Percentiles rank a stretch among this genome's conserved stretches.
Evolutionary conservation across 1,140 invertebrate species (phyloP).

Genomic region (Euwallacea similis): DNA sequence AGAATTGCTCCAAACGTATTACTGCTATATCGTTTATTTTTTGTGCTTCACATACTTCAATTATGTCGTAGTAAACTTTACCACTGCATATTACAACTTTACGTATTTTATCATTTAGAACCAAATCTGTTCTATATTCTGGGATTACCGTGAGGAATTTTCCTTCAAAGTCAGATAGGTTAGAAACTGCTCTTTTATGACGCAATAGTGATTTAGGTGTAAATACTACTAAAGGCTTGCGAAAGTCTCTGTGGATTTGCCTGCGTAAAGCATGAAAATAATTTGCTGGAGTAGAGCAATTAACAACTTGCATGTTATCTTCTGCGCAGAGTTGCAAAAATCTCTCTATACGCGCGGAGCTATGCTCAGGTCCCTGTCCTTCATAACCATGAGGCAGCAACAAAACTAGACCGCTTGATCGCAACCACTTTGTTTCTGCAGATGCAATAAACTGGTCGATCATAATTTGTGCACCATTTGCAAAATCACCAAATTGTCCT

Average conservation of each 20-base stretch:
- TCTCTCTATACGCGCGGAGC: conserved; percentile 90
- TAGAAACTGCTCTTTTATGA: too few species aligned
- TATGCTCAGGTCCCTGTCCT: conserved; percentile 93
- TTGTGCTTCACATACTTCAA: too few species aligned
- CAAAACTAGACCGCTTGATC: conserved; percentile 79
- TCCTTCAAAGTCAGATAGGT: too few species aligned
- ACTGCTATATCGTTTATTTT: too few species aligned
- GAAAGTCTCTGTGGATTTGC: conserved; percentile 93
- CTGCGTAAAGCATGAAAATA: conserved; percentile 94
- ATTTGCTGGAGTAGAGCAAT: conserved; percentile 95
- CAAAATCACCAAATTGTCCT: conserved; percentile 89
- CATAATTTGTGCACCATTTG: conserved; percentile 81
- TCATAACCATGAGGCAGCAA: conserved; percentile 90
- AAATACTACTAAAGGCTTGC: conserved; percentile 54
- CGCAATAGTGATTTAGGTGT: too few species aligned
- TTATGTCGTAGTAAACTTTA: too few species aligned
- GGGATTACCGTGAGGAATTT: too few species aligned
- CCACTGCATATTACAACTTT: too few species aligned
- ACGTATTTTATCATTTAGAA: too few species aligned
- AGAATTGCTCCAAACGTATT: too few species aligned
- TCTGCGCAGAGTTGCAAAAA: conserved; percentile 97
- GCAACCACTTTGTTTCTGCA: conserved; percentile 81
- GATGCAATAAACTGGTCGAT: conserved; percentile 83
- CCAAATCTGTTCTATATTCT: too few species aligned
- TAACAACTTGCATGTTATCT: conserved; percentile 97